phyloP scores from a whole-genome alignment of 2,888 invertebrate genomes.

The Mythimna loreyi region DNA sequence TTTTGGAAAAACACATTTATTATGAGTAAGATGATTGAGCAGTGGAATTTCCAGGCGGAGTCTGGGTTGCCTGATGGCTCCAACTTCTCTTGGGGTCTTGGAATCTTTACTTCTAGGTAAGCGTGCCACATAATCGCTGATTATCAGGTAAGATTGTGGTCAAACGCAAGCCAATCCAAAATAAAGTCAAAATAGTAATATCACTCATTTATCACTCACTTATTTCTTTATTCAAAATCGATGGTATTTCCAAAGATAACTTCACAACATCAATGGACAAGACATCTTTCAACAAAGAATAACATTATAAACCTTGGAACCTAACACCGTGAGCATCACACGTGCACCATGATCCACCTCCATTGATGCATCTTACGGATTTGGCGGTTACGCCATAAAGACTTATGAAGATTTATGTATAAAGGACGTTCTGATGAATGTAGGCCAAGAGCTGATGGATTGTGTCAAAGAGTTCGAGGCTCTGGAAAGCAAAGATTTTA shows the following conservation, averaged over 20 bases:
- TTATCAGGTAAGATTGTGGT: no score
- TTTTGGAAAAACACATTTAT: no score
- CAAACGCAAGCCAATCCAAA: no score
- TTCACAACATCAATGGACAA: constrained; percentile 18
- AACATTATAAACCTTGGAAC: constrained; percentile 39
- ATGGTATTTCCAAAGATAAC: not conserved
- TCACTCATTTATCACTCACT: not conserved
- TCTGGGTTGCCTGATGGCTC: no score
- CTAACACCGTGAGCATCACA: constrained; percentile 31
- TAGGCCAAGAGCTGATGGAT: constrained; percentile 18
- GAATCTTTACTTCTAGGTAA: no score
- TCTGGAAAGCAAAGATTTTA: no score
- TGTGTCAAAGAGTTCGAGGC: no score
- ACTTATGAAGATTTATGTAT: constrained; percentile 33
- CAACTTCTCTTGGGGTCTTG: no score
- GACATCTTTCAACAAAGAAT: constrained; percentile 27
- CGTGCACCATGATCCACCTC: not conserved
- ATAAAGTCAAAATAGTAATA: not conserved
- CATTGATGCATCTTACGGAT: constrained; percentile 38
- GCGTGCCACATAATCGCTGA: no score
- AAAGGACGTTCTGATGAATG: constrained; percentile 24
- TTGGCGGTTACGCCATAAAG: constrained; percentile 19
- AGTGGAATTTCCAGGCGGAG: no score
- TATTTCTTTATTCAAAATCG: not conserved
- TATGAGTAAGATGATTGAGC: no score